Conservation (phyloP, 2,888 invertebrate species). For the Polyploca ridens region DNA sequence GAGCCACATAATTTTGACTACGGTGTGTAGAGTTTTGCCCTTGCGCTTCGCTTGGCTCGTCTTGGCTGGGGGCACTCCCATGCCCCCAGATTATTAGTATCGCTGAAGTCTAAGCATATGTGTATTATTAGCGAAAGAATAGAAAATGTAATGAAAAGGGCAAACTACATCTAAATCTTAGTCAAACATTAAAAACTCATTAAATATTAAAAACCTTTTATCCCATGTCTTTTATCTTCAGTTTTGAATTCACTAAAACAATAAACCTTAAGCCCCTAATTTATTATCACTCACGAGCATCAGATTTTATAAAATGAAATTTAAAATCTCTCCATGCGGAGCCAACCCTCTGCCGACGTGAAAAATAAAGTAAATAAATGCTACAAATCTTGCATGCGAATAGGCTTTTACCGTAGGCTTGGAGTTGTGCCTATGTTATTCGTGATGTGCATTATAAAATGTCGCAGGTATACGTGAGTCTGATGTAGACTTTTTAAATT, state of each 20-base stretch:
- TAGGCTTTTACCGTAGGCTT: slow-evolving; percentile 23
- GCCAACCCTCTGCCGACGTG: slow-evolving; percentile 18
- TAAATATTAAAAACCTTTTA: neutral
- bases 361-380: slow-evolving; percentile 45
- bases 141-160: too few relatives aligned
- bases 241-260: neutral
- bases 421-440: neutral
- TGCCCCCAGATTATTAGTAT: too few relatives aligned
- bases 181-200: neutral
- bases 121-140: too few relatives aligned
- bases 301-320: slow-evolving; percentile 3
- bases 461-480: neutral
- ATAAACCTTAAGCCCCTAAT: neutral
- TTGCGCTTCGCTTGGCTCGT: too few relatives aligned
- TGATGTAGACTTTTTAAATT: neutral
- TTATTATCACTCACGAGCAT: neutral
- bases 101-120: too few relatives aligned
- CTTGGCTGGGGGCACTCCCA: too few relatives aligned
- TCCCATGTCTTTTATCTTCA: neutral
- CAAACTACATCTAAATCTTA: neutral
- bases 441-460: slow-evolving; percentile 5
- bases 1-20: too few relatives aligned
- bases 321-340: slow-evolving; percentile 2
- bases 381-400: slow-evolving; percentile 55
- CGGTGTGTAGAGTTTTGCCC: too few relatives aligned